These are phyloP conservation scores for Pomatorhinus ruficollis DNA, from an alignment of 2,113 vertebrate genomes.

Conservation along the genomic window DNA sequence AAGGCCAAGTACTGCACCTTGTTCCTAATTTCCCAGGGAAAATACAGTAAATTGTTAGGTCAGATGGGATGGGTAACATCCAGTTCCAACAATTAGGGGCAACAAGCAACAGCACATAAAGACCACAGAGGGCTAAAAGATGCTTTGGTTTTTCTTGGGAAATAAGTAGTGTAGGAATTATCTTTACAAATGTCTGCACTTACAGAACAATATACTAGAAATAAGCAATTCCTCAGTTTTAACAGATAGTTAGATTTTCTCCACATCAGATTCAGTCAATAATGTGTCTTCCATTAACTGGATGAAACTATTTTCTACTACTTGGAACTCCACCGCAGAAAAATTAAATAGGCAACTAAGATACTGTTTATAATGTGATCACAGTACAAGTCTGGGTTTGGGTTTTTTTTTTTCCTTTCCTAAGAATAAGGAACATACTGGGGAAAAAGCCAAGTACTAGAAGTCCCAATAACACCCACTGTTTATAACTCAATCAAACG, in stretches of 20 bases:
- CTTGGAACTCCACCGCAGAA: neutral
- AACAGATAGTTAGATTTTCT: neutral
- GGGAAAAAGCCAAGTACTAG: neutral
- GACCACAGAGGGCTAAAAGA: neutral
- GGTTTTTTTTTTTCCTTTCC: neutral
- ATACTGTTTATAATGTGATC: neutral
- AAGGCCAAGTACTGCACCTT: neutral
- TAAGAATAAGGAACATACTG: neutral
- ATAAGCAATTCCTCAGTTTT: neutral
- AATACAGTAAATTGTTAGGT: neutral
- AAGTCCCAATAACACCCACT: constrained; percentile 6
- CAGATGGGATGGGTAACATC: neutral
- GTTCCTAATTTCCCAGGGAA: neutral
- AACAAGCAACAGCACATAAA: neutral
- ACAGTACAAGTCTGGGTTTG: neutral
- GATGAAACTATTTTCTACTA: neutral
- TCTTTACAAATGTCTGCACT: neutral
- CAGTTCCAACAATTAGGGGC: neutral
- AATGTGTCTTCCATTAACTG: neutral
- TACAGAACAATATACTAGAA: neutral
- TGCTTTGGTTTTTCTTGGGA: neutral
- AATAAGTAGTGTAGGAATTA: neutral
- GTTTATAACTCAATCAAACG: neutral
- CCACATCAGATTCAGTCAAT: neutral
- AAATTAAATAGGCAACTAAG: neutral